Conservation (phyloP, 2,113 vertebrate genomes). For the Pteropus alecto region DNA sequence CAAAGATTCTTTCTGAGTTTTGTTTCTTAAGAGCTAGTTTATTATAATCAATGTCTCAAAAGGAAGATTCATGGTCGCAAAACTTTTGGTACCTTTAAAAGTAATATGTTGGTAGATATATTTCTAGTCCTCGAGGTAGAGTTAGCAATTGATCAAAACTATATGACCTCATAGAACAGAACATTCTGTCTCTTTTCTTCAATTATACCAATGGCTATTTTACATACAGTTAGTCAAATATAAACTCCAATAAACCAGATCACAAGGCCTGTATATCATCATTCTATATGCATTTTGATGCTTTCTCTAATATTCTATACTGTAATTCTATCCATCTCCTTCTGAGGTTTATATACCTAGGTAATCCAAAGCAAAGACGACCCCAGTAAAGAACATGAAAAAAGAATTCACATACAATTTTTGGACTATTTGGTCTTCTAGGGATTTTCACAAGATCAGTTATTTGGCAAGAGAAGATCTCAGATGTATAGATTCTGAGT, state of each 20-base stretch:
- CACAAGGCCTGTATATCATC: neutral
- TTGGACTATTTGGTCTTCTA: neutral
- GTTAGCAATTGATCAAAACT: neutral
- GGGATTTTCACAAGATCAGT: neutral
- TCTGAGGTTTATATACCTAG: neutral
- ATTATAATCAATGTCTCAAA: too few species aligned
- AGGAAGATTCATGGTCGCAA: too few species aligned
- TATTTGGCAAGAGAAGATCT: neutral
- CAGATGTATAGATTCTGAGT: neutral
- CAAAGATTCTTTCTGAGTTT: too few species aligned
- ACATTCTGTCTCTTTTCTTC: neutral
- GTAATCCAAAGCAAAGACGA: neutral
- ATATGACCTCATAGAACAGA: neutral
- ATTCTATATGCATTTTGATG: neutral
- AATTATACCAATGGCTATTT: neutral
- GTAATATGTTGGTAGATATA: neutral
- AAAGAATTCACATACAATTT: neutral
- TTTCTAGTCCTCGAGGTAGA: neutral
- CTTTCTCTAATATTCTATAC: neutral
- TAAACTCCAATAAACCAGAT: neutral
- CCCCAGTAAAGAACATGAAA: neutral
- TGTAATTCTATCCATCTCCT: neutral
- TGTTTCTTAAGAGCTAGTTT: too few species aligned
- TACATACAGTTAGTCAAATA: neutral
- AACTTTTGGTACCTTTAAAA: too few species aligned